Conservation (phyloP, 2,797 vertebrate species). For the Ctenopoma multispine region DNA sequence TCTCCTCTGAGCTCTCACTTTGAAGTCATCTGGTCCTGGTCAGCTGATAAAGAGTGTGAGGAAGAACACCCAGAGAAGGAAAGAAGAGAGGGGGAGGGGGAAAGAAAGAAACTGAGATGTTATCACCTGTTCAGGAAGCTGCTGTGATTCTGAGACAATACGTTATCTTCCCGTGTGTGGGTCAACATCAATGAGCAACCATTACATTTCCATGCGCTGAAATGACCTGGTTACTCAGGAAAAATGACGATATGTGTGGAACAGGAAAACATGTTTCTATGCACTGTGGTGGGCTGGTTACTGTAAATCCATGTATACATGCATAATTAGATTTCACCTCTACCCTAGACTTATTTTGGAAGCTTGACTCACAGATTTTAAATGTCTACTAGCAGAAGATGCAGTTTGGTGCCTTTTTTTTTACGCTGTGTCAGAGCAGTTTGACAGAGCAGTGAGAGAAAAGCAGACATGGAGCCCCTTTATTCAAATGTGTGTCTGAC, state of each 20-base stretch:
- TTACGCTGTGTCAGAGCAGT: no score
- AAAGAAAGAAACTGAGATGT: not conserved
- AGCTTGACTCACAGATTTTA: no score
- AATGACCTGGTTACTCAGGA: no score
- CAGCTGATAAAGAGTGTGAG: constrained; percentile 63
- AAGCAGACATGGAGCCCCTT: no score
- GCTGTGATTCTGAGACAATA: not conserved
- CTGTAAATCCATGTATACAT: no score
- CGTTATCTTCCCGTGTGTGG: not conserved
- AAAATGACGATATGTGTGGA: no score
- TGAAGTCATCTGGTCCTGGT: constrained; percentile 69
- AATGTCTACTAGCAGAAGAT: no score
- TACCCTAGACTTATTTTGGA: no score
- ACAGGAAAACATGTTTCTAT: not conserved
- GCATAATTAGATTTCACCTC: no score
- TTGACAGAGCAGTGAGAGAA: no score
- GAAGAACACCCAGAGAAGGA: constrained; percentile 7
- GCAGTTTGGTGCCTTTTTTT: no score
- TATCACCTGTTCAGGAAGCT: constrained; percentile 42
- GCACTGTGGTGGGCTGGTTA: not conserved
- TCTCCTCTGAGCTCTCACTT: constrained; percentile 52
- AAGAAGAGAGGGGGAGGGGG: not conserved
- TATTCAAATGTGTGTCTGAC: no score
- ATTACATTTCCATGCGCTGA: not conserved
- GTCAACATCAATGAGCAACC: not conserved